Percentiles rank a stretch among this genome's conserved stretches.
phyloP scores from a whole-genome alignment of 2,797 vertebrate genomes.

The Lutra lutra region DNA sequence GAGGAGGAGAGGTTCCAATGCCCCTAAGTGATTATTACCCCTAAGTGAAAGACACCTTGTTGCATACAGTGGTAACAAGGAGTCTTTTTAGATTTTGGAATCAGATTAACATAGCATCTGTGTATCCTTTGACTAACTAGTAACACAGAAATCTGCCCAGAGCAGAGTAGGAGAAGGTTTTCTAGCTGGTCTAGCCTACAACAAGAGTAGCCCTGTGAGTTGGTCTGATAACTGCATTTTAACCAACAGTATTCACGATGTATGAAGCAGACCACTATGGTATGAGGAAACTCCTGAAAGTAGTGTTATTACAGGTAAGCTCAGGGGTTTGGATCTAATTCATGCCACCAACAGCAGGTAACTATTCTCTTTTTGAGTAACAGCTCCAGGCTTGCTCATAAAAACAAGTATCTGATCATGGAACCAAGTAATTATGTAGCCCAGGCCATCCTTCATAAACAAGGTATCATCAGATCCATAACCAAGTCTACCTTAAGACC shows the following conservation, averaged over 20 bases:
- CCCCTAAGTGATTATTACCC: background rate
- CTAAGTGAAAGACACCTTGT: background rate
- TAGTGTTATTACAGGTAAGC: background rate
- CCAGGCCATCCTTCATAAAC: background rate
- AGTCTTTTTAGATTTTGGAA: background rate
- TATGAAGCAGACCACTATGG: background rate
- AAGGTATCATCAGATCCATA: background rate
- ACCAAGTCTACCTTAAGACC: background rate
- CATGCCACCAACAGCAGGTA: background rate
- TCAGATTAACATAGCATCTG: background rate
- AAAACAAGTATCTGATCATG: background rate
- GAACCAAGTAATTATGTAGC: background rate
- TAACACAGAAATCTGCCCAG: background rate
- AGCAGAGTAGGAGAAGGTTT: background rate
- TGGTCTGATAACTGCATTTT: background rate
- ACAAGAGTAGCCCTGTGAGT: background rate
- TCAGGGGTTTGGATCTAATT: background rate
- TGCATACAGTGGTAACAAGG: background rate
- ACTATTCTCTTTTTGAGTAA: constrained; percentile 12
- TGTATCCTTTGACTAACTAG: background rate
- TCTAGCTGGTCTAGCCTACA: background rate
- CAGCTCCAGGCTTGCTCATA: background rate
- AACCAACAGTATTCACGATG: background rate
- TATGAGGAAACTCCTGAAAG: background rate
- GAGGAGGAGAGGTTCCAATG: background rate